Evolutionary conservation across 1,140 invertebrate genomes (phyloP).

Genomic region (Saxidomus purpurata): DNA sequence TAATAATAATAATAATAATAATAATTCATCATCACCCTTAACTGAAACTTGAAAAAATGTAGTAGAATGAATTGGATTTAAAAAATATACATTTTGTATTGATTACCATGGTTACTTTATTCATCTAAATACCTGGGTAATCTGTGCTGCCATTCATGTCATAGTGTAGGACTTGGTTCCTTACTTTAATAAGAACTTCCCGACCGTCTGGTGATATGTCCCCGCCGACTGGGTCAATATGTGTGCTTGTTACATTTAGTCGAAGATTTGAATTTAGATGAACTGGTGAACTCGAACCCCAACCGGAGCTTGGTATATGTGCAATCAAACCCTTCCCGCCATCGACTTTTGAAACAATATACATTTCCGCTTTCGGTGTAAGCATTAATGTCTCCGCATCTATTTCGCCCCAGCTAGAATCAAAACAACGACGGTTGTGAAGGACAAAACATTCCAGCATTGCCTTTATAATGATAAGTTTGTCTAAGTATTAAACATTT

Average conservation of each 20-base stretch:
- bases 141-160: not conserved
- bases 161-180: slow-evolving; percentile 67
- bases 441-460: too few species aligned
- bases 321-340: slow-evolving; percentile 60
- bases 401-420: slow-evolving; percentile 64
- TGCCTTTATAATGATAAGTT: too few species aligned
- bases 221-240: slow-evolving; percentile 74
- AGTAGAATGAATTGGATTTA: too few species aligned
- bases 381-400: slow-evolving; percentile 67
- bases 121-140: not conserved
- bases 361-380: slow-evolving; percentile 61
- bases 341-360: slow-evolving; percentile 64
- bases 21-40: too few species aligned
- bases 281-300: slow-evolving; percentile 59
- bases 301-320: slow-evolving; percentile 54
- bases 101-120: too few species aligned
- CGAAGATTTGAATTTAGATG: not conserved
- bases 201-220: slow-evolving; percentile 76
- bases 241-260: slow-evolving; percentile 57
- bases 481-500: too few species aligned
- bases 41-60: too few species aligned
- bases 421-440: too few species aligned
- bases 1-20: too few species aligned
- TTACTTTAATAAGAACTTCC: slow-evolving; percentile 73
- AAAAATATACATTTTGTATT: too few species aligned